Conservation (phyloP, 2,797 vertebrate genomes). For the Morus bassanus region DNA sequence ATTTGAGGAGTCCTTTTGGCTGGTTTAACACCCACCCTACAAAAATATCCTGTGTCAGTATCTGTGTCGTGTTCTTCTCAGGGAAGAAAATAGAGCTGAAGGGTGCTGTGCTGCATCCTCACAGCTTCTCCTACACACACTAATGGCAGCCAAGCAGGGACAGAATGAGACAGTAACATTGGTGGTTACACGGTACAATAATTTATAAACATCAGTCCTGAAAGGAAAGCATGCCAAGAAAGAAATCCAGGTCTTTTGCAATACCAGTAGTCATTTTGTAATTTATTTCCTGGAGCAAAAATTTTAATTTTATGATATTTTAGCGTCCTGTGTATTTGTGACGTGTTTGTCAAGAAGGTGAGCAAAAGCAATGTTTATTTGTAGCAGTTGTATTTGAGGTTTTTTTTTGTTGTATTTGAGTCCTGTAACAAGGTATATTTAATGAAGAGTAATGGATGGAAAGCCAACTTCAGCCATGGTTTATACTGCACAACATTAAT, state of each 20-base stretch:
- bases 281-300: neutral
- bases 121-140: neutral
- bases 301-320: neutral
- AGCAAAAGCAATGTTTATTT: neutral
- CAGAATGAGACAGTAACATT: neutral
- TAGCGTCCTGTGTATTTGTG: neutral
- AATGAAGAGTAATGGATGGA: fast-evolving
- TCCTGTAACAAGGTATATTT: fast-evolving
- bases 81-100: neutral
- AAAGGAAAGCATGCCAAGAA: neutral
- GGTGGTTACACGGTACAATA: neutral
- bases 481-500: neutral
- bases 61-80: neutral
- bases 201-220: neutral
- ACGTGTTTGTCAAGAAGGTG: neutral
- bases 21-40: neutral
- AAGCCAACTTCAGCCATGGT: neutral
- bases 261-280: neutral
- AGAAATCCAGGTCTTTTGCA: neutral
- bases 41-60: neutral
- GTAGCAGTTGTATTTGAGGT: neutral
- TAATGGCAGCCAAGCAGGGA: neutral
- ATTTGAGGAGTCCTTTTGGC: neutral
- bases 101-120: neutral
- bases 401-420: neutral